These are phyloP conservation scores for Aphaenogaster rudis DNA, from an alignment of 1,140 invertebrate genomes.

Conservation along the genomic window DNA sequence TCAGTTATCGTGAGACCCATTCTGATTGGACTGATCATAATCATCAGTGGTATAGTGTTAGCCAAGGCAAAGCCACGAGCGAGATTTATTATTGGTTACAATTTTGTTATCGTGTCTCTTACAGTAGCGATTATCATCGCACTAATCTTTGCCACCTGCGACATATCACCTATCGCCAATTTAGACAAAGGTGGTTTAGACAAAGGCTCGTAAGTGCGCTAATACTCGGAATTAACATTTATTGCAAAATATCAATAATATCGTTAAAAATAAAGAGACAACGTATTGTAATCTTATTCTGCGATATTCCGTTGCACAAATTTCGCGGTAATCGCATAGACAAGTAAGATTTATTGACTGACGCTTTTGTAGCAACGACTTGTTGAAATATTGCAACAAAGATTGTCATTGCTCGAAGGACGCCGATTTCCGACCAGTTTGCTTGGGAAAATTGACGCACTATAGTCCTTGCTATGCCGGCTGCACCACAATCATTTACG, in stretches of 20 bases:
- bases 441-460: slow-evolving; percentile 88
- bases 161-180: slow-evolving; percentile 84
- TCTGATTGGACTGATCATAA: slow-evolving; percentile 88
- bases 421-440: slow-evolving; percentile 90
- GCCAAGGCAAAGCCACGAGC: slow-evolving; percentile 88
- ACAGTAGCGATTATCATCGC: slow-evolving; percentile 87
- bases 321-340: slow-evolving; percentile 10
- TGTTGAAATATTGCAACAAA: slow-evolving; percentile 88
- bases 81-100: slow-evolving; percentile 87
- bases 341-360: not conserved
- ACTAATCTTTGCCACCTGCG: slow-evolving; percentile 89
- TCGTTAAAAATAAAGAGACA: not conserved
- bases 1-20: slow-evolving; percentile 88
- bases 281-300: not conserved
- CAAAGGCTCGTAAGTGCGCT: slow-evolving; percentile 78
- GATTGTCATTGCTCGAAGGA: slow-evolving; percentile 89
- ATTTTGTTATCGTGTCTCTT: slow-evolving; percentile 86
- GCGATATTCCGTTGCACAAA: slow-evolving; percentile 31
- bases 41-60: slow-evolving; percentile 89
- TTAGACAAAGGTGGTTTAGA: slow-evolving; percentile 82
- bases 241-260: slow-evolving; percentile 20
- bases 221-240: slow-evolving; percentile 3
- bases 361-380: slow-evolving; percentile 64
- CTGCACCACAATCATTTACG: slow-evolving; percentile 85
- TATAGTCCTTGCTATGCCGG: slow-evolving; percentile 92